phyloP scores from a whole-genome alignment of 2,797 vertebrate species.

The Myotis planiceps region DNA sequence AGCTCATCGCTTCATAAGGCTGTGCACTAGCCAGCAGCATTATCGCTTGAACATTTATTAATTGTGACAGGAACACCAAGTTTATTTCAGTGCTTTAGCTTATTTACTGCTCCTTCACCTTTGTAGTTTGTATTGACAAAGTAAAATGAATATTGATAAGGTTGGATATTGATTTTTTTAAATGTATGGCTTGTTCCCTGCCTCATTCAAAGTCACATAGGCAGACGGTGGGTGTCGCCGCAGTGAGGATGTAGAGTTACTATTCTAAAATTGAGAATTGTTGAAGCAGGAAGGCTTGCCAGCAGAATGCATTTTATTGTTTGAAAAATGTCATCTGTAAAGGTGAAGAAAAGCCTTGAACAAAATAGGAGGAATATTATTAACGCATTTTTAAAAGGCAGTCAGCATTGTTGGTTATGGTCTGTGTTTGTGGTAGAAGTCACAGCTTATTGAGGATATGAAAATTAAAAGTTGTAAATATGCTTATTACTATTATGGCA shows the following conservation, averaged over 20 bases:
- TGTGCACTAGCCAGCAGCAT: constrained; percentile 76
- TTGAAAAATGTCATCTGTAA: constrained; percentile 84
- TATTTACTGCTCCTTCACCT: constrained; percentile 91
- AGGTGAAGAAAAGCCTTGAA: constrained; percentile 79
- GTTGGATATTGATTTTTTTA: constrained; percentile 89
- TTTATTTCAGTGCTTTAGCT: constrained; percentile 88
- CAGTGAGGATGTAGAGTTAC: constrained; percentile 82
- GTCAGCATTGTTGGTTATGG: background rate
- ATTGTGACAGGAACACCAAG: constrained; percentile 90
- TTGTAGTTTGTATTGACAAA: constrained; percentile 90
- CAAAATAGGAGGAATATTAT: constrained; percentile 60
- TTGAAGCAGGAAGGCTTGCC: constrained; percentile 81
- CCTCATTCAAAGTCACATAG: constrained; percentile 88
- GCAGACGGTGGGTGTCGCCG: constrained; percentile 78
- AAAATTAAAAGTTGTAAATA: background rate
- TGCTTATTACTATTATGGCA: background rate
- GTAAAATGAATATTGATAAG: constrained; percentile 92
- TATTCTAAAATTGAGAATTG: constrained; percentile 80
- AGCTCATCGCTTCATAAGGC: constrained; percentile 73
- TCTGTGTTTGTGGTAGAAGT: background rate
- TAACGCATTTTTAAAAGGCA: background rate
- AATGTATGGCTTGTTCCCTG: constrained; percentile 87
- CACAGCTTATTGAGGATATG: background rate
- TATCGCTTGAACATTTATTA: constrained; percentile 89
- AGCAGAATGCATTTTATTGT: constrained; percentile 78